Conservation (phyloP, 2,888 invertebrate species). For the Corythucha ciliata region DNA sequence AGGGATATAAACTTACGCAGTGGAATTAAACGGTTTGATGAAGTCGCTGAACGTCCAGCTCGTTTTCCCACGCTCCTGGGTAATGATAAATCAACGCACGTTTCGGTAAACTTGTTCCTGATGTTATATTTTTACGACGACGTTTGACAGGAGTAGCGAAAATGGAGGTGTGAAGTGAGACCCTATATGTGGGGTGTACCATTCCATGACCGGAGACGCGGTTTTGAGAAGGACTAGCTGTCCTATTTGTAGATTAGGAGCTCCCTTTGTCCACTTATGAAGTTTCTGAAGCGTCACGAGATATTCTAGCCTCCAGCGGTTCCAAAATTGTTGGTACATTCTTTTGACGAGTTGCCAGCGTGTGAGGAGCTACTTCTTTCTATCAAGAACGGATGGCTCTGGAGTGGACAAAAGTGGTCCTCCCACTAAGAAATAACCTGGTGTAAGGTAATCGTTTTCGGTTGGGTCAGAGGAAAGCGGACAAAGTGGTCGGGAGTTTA, state of each 20-base stretch:
- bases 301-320: slow-evolving; percentile 29
- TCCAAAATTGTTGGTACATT: slow-evolving; percentile 32
- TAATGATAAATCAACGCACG: no score
- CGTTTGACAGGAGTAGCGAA: no score
- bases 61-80: no score
- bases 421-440: slow-evolving; percentile 38
- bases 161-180: no score
- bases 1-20: no score
- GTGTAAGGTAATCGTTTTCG: slow-evolving; percentile 35
- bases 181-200: no score
- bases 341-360: slow-evolving; percentile 30
- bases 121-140: no score
- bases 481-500: slow-evolving; percentile 37
- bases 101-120: no score
- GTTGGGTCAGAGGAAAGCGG: slow-evolving; percentile 33
- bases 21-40: no score
- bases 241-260: slow-evolving; percentile 14
- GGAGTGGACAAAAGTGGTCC: slow-evolving; percentile 31
- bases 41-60: no score
- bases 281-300: slow-evolving; percentile 21
- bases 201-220: no score
- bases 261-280: slow-evolving; percentile 20
- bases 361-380: slow-evolving; percentile 23
- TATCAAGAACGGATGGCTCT: slow-evolving; percentile 30
- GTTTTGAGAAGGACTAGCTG: slow-evolving; percentile 25